Percentiles rank a stretch among this genome's conserved stretches.
Evolutionary conservation across 2,888 invertebrate genomes (phyloP).

Genomic region (Plebejus argus): DNA sequence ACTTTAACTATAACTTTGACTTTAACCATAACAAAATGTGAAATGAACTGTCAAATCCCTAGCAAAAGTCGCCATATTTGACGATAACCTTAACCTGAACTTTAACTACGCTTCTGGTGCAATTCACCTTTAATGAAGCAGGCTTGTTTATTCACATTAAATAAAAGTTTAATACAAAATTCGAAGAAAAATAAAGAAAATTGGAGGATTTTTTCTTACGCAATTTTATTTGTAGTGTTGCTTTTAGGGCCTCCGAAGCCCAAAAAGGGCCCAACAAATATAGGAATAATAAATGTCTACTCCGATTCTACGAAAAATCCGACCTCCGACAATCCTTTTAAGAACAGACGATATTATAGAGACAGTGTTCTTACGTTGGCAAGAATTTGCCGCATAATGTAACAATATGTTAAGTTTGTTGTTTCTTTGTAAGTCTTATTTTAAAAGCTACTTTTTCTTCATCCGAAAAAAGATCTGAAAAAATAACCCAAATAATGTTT

Average conservation of each 20-base stretch:
- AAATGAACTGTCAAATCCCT: no score
- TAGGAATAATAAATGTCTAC: slow-evolving; percentile 11
- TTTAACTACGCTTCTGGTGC: no score
- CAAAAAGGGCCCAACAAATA: slow-evolving; percentile 5
- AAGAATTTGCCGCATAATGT: neutral
- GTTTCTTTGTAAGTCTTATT: neutral
- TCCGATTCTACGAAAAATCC: neutral
- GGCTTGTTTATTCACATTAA: no score
- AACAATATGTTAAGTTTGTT: neutral
- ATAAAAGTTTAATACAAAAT: neutral
- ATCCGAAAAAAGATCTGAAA: neutral
- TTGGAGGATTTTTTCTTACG: neutral
- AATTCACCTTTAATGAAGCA: no score
- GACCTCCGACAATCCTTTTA: slow-evolving; percentile 13
- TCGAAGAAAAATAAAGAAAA: neutral
- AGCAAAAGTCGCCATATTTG: no score
- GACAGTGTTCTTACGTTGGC: slow-evolving; percentile 8
- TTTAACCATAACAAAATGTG: no score
- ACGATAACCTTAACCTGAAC: no score
- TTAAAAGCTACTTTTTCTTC: neutral
- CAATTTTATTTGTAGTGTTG: neutral
- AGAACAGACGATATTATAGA: slow-evolving; percentile 7
- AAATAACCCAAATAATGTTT: neutral
- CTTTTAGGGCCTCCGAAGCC: neutral
- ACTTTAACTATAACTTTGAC: no score